Evolutionary conservation across 2,888 invertebrate genomes (phyloP), one percentile per base, ranked within the genome.

Genomic region (Agriopis leucophaearia): DNA sequence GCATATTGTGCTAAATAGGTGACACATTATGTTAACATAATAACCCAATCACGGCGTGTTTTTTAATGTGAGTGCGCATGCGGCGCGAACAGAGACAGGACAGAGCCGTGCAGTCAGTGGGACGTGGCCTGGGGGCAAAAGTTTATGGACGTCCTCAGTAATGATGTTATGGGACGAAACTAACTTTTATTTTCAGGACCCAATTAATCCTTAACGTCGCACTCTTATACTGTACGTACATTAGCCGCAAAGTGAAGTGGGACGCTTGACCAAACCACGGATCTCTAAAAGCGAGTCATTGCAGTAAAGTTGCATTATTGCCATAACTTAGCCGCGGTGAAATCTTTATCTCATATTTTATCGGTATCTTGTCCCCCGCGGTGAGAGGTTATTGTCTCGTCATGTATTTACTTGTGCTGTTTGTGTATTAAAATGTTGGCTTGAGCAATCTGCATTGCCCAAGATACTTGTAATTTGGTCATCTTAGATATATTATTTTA

Each of bases 311-410:
- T 66, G 59, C 66, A 71, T 69, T 70, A 60, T 67, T 64, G 69
- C 67, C 66, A 73, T 69, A 68, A 57, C 51, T 69, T 52, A 60
- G 66, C 48, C 61, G 64, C 65, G 68, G 81, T 73, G 78, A 80
- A 80, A 80, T 78, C 76, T 72, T 64, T 67, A 69, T 71, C 66
- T 60, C 44, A 15, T 70, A 62, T 69, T 70, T 71, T 74, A 68
- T 71, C 45, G 74, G 68, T 74, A 72, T 67, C 64, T 62, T 69
- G 74, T 69, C 71, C 58, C 70, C 36, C 54, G 56, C 55, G 45
- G 58, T 40, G 51, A 59, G 65, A 55, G 44, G 8, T 47, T 59
- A 59, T 59, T 59, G 42, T 55, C 18, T 55, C 27, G 13, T 42
- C 44, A 10, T 55, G 12, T 13, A 18, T 12, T 15, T 40, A 54